Evolutionary conservation across 2,113 vertebrate species (phyloP), one percentile per base, ranked within the genome.

Genomic region (Tretioscincus oriximinensis): DNA sequence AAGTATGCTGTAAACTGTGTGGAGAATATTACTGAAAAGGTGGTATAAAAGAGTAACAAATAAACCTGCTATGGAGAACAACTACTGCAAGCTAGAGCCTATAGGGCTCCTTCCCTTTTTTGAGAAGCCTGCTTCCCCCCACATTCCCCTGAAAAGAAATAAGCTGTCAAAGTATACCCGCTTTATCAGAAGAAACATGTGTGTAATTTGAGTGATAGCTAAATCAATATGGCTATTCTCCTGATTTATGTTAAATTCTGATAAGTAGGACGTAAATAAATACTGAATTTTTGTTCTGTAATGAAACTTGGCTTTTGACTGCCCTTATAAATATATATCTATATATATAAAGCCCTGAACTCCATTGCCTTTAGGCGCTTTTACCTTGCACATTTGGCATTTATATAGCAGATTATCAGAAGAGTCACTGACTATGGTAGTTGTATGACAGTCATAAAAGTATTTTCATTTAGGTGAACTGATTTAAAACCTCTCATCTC

Each of bases 351-450:
- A 75, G 45, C 21, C 3, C 84, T 75, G 86, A 91, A 88, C 78
- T 83, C 31, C 49, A 87, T 64, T 85, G 84, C 81, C 89, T 85
- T 47, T 45, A 89, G 88, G 87, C 76, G 84, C 80, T 85, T 83
- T 66, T 84, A 88, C 86, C 87, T 85, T 86, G 64, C 87, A 85
- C 82, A 88, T 85, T 84, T 88, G 83, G 79, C 81, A 90, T 84
- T 93, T 92, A 81, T 88, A 74, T 73, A 93, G 90, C 80, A 73
- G 74, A 88, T 88, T 90, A 90, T 88, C 82, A 90, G 83, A 88
- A 87, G 74, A 90, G 65, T 91, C 58, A 86, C 82, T 89, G 93
- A 94, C 92, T 93, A 93, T 92, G 92, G 81, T 85, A 90, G 82
- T 73, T n/a, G 86, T 88, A 87, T 85, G 90, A 85, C 80, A 90